Evolutionary conservation across 2,113 vertebrate genomes (phyloP), one percentile per base, ranked within the genome.

Genomic region (Oxyura jamaicensis): DNA sequence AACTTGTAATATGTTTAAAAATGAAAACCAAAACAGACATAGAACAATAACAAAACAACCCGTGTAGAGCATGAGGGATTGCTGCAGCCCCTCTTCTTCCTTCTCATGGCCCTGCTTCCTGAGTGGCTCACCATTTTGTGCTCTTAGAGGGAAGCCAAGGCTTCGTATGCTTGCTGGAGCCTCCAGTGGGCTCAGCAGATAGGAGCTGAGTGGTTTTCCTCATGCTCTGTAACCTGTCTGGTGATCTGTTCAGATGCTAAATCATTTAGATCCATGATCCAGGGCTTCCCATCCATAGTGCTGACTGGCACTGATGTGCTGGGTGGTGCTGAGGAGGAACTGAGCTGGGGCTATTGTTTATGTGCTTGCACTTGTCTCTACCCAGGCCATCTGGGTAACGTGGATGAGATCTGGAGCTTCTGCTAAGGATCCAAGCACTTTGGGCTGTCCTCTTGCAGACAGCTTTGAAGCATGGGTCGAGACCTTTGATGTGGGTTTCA

Each of bases 321-420:
- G 68, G 17, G 18, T 52, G 11, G 35, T 29, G 44, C 44, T 60
- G 41, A 55, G 86, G 44, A 50, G 5, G 33, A 1, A 5, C 35
- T 67, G 53, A 50, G 52, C 35, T 28, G 33, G 11, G 42, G 8
- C 1, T 1, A 11, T 25, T 1, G 0, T 15, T 79, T 46, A 25
- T 0, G 3, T 21, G 10, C 28, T 52, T 48, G 31, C 19, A 5
- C 3, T 66, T 55, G 11, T 31, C 25, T 88, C 52, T 15, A 29
- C 10, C 4, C 25, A 19, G 39, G 33, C 12, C 33, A 35, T 19
- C 21, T 35, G 25, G 8, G 36, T 41, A 26, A 18, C 0, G 0
- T 16, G 60, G 20, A 21, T 53, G 48, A 79, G n/a, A 26, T 63
- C 50, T 63, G 50, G 48, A 78, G 12, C 21, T 21, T 22, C 6